phyloP scores from a whole-genome alignment of 1,140 invertebrate species.

The Philotrypesis tridentata region DNA sequence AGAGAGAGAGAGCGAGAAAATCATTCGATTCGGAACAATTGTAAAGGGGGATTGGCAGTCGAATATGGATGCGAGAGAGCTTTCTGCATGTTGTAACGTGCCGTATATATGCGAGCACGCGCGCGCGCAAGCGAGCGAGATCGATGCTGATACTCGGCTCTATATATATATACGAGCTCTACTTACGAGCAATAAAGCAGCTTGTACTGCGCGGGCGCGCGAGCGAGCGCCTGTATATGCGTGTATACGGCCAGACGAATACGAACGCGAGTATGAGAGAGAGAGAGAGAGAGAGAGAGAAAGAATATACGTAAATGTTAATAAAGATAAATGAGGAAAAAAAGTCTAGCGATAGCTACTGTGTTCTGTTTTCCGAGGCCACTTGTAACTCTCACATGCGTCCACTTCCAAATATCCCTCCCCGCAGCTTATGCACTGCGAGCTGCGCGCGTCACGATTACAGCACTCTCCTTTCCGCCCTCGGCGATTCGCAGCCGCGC shows the following conservation, averaged over 20 bases:
- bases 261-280: too few species aligned
- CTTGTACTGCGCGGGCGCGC: neutral
- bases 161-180: neutral
- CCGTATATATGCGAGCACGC: too few species aligned
- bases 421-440: too few species aligned
- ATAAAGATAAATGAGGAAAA: constrained; percentile 23
- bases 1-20: neutral
- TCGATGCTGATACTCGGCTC: neutral
- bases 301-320: constrained; percentile 18
- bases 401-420: neutral
- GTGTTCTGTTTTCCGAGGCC: neutral
- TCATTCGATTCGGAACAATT: constrained; percentile 31
- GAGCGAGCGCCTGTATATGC: too few species aligned
- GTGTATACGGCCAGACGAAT: too few species aligned
- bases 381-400: neutral
- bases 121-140: neutral
- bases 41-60: neutral
- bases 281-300: neutral
- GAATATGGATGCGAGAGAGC: neutral
- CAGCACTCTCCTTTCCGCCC: too few species aligned
- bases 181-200: neutral
- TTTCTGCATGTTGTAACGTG: neutral
- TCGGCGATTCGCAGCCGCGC: too few species aligned
- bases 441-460: too few species aligned
- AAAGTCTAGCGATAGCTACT: neutral